A percentile compares a stretch with the other conserved stretches of the same genome.
Conservation (phyloP, 2,797 vertebrate genomes). For the Acipenser oxyrinchus region DNA sequence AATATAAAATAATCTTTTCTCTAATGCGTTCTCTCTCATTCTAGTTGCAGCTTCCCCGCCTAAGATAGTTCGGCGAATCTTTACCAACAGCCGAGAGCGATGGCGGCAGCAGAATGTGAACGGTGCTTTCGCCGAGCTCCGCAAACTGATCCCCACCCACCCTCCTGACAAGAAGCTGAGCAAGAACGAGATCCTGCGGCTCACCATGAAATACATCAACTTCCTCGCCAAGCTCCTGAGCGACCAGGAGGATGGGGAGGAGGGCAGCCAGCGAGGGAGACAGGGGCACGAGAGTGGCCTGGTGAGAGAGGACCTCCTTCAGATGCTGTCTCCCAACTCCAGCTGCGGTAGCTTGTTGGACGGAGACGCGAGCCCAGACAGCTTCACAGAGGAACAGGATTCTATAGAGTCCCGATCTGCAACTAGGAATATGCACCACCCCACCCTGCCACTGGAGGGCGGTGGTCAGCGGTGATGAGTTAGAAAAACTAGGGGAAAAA, state of each 20-base stretch:
- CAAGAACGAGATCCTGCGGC: conserved; percentile 85
- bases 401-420: conserved; percentile 58
- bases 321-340: conserved; percentile 82
- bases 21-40: not conserved
- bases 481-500: not conserved
- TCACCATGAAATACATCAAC: conserved; percentile 86
- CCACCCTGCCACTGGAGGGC: conserved; percentile 60
- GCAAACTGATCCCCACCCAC: conserved; percentile 79
- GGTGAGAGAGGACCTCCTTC: conserved; percentile 82
- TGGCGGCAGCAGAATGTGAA: conserved; percentile 89
- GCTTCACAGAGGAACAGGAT: conserved; percentile 83
- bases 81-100: conserved; percentile 84
- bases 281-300: conserved; percentile 54
- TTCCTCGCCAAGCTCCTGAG: conserved; percentile 81
- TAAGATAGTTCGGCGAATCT: conserved; percentile 86
- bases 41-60: conserved; percentile 63
- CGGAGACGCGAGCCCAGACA: conserved; percentile 82
- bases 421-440: conserved; percentile 52
- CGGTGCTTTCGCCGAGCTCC: conserved; percentile 78
- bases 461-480: conserved; percentile 62
- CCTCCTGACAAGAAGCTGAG: conserved; percentile 87
- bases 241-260: conserved; percentile 77
- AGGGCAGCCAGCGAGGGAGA: conserved; percentile 53
- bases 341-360: conserved; percentile 88
- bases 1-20: no score